Evolutionary conservation across 2,113 vertebrate species (phyloP), one percentile per base, ranked within the genome.

Genomic region (Phalacrocorax carbo): DNA sequence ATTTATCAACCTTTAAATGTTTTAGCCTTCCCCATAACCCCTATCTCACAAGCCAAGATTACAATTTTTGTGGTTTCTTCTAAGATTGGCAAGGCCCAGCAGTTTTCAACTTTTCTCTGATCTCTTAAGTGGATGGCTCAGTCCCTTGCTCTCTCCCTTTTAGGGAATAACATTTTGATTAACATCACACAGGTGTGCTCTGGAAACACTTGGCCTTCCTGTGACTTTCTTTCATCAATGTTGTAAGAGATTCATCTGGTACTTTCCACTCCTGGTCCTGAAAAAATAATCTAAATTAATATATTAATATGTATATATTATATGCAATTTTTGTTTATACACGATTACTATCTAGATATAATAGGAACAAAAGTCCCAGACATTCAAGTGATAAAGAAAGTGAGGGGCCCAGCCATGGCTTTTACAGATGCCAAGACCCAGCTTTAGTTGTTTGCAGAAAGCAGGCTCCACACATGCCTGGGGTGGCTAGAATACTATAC

Each of bases 361-460:
- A n/a, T 7, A 38, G 19, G 9, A 49, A 72, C 20, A 72, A 27
- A 89, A 64, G 7, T 57, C 26, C 29, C 51, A 68, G 34, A 57
- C 20, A 36, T 70, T 44, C 10, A 49, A 85, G 3, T 42, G 27
- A 55, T 20, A 85, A 73, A 29, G 51, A 76, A 76, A 80, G 5
- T 7, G 4, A 65, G 20, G 5, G 8, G 5, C 10, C 40, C 22
- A 80, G 0, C 5, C 54, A 8, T 36, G 42, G 1, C 23, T 87
- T 89, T 79, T 58, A 36, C 23, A 78, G 34, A 25, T 46, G 12
- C 4, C 57, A 77, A 79, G 36, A 72, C 20, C 18, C 44, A 40
- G 30, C 10, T 88, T 64, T 66, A 19, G 9, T n/a, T 92, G 9
- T 82, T 78, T 26, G 36, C 32, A 68, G 27, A 48, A 3, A 80